phyloP scores from a whole-genome alignment of 2,888 invertebrate genomes.

The Ectemnius lituratus region DNA sequence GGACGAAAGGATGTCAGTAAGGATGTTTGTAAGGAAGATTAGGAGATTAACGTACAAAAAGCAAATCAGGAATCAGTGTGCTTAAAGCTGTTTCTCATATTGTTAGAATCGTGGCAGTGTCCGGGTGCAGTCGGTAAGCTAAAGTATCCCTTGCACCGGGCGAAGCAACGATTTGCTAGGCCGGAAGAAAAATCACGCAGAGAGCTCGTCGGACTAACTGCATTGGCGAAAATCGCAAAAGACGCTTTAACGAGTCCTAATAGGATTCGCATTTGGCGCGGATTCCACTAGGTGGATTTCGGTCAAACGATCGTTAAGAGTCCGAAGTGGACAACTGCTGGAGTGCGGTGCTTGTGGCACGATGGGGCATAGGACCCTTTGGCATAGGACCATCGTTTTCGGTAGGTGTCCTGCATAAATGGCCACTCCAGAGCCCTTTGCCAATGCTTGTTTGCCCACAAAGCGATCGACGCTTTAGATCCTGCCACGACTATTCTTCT shows the following conservation, averaged over 20 bases:
- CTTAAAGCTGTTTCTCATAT: not conserved
- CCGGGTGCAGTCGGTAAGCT: slow-evolving; percentile 44
- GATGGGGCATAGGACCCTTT: slow-evolving; percentile 29
- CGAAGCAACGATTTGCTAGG: slow-evolving; percentile 27
- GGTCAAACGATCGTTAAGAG: slow-evolving; percentile 60
- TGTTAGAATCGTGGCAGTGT: not conserved
- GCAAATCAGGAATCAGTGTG: not conserved
- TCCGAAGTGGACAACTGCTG: slow-evolving; percentile 19
- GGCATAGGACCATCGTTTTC: slow-evolving; percentile 27
- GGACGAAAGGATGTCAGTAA: not conserved
- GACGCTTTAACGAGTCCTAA: slow-evolving; percentile 58
- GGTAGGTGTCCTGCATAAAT: slow-evolving; percentile 55
- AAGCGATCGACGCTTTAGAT: slow-evolving; percentile 47
- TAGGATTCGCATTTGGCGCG: slow-evolving; percentile 53
- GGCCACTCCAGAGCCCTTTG: slow-evolving; percentile 59
- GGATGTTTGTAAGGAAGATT: slow-evolving; percentile 6
- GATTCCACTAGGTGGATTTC: slow-evolving; percentile 39
- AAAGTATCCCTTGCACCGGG: slow-evolving; percentile 52
- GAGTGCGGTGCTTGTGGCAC: slow-evolving; percentile 33
- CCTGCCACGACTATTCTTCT: slow-evolving; percentile 3
- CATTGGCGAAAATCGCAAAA: slow-evolving; percentile 35
- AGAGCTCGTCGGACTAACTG: not conserved
- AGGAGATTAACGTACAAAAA: slow-evolving; percentile 3
- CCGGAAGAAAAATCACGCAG: slow-evolving; percentile 14
- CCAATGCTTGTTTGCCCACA: slow-evolving; percentile 70